Evolutionary conservation across 2,888 invertebrate species (phyloP).

Genomic region (Eilema depressum): DNA sequence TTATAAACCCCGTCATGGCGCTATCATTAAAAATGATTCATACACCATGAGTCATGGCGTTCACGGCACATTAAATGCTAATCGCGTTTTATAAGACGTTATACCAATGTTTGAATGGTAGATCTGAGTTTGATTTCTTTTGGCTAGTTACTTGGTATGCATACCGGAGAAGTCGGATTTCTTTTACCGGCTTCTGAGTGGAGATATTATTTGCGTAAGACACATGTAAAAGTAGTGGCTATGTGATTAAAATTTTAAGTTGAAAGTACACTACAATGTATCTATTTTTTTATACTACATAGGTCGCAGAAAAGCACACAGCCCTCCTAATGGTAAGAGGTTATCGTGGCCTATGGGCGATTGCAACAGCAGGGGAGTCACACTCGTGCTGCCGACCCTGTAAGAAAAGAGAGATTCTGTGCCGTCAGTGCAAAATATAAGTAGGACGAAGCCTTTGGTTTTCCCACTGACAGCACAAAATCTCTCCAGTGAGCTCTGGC

Average conservation of each 20-base stretch:
- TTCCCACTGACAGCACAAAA: too few relatives aligned
- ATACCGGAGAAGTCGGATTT: neutral
- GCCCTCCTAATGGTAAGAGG: too few relatives aligned
- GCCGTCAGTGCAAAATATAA: too few relatives aligned
- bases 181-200: neutral
- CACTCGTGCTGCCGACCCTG: too few relatives aligned
- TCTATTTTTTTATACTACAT: too few relatives aligned
- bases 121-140: conserved; percentile 5
- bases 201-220: neutral
- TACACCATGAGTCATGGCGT: conserved; percentile 8
- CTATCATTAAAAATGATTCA: conserved; percentile 17
- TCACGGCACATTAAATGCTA: conserved; percentile 22
- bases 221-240: neutral
- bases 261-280: neutral
- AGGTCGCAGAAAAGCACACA: too few relatives aligned
- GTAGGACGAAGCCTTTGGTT: too few relatives aligned
- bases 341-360: too few relatives aligned
- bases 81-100: conserved; percentile 26
- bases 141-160: neutral
- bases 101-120: neutral
- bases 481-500: too few relatives aligned
- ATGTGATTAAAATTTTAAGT: neutral
- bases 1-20: neutral
- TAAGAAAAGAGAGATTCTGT: too few relatives aligned
- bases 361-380: too few relatives aligned